Evolutionary conservation across 1,140 invertebrate genomes (phyloP).

Genomic region (Diachasma alloeum): DNA sequence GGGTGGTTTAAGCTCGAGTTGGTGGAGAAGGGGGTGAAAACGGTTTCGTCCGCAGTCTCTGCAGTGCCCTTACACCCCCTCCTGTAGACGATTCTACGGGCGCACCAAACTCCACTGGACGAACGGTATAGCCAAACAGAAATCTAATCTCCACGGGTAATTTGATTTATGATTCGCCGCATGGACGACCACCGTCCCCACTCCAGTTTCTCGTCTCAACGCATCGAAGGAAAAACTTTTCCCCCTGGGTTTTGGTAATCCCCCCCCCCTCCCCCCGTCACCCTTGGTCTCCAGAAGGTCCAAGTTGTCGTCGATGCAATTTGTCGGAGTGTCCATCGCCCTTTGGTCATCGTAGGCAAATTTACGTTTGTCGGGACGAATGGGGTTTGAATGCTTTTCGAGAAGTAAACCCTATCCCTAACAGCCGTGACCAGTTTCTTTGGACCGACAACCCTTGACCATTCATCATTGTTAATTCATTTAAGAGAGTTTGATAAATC

Average conservation of each 20-base stretch:
- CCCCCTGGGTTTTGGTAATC: neutral
- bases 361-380: constrained; percentile 40
- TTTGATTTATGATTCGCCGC: constrained; percentile 56
- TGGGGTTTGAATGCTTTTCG: neutral
- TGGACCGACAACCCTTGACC: constrained; percentile 38
- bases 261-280: neutral
- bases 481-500: constrained; percentile 48
- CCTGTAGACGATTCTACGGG: constrained; percentile 20
- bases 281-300: constrained; percentile 21
- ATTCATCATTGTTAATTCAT: constrained; percentile 51
- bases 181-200: constrained; percentile 15
- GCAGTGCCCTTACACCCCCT: constrained; percentile 17
- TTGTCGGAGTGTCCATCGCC: constrained; percentile 42
- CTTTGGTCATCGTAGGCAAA: constrained; percentile 40
- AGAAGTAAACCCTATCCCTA: neutral
- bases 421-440: constrained; percentile 38
- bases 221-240: constrained; percentile 33
- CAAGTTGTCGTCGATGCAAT: constrained; percentile 46
- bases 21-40: constrained; percentile 27
- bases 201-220: constrained; percentile 19
- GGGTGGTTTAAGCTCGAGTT: constrained; percentile 35
- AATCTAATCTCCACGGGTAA: constrained; percentile 61
- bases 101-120: constrained; percentile 15
- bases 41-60: constrained; percentile 19
- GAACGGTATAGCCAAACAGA: constrained; percentile 52